Evolutionary conservation across 2,888 invertebrate genomes (phyloP), one percentile per base, ranked within the genome.

Genomic region (Yponomeuta evonymella): DNA sequence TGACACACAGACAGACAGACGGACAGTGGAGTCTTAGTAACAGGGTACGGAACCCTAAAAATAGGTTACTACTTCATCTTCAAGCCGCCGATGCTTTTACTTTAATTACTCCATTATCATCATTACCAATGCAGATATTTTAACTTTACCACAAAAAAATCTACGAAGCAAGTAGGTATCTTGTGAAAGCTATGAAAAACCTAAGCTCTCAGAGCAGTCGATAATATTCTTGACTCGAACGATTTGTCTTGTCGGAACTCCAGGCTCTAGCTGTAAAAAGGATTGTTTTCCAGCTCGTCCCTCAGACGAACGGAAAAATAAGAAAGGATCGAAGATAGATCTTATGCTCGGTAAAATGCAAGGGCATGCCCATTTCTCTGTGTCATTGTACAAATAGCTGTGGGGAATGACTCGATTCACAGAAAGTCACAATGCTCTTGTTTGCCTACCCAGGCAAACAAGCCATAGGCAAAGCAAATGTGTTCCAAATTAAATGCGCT

Each of bases 341-440:
- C 79, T 43, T 43, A 8, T 6, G 79, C 76, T 76, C 75, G 79
- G 78, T 79, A 80, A 84, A 85, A 85, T 82, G 85, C 83, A 81
- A 82, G 81, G 75, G 76, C 76, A 77, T 58, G 78, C 80, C 82
- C 79, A 86, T 85, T 83, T 85, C 83, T 85, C 83, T 81, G 79
- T 83, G 86, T 86, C 85, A 81, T 79, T 79, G 76, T 81, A 82
- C 85, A 87, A 87, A 88, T 85, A 86, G 84, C 86, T 81, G 79
- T 73, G 77, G 81, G 85, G 81, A 80, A 85, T 83, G 82, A 82
- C 81, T 82, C 79, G 81, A 83, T 83, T 85, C 82, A 83, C 79
- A 79, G 81, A 80, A 58, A 81, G 80, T 81, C 79, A 77, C 78
- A 58, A 80, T 83, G 80, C 80, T 81, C 80, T 81, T 81, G 78